phyloP scores from a whole-genome alignment of 92 coral and sea anemone species.

The Epizoanthus illoricatus region DNA sequence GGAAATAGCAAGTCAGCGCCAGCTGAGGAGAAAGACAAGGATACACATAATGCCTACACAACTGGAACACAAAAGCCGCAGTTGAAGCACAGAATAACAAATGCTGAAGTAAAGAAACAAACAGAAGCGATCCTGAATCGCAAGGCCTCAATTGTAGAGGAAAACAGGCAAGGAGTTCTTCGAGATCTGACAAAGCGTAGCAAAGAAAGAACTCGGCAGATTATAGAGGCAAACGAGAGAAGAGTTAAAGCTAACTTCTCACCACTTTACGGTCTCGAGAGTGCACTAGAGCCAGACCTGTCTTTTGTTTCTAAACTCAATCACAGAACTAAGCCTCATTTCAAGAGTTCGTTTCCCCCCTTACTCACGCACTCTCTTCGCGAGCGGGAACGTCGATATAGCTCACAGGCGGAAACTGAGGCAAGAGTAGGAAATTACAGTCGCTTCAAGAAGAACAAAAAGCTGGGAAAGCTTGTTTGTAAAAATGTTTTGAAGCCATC shows the following conservation, averaged over 20 bases:
- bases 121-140: constrained; percentile 28
- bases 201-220: constrained; percentile 57
- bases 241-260: constrained; percentile 31
- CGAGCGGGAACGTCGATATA: constrained; percentile 1
- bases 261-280: not conserved
- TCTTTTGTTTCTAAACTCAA: constrained; percentile 41
- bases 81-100: constrained; percentile 8
- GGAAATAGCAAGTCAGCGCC: not conserved
- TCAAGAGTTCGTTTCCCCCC: constrained; percentile 22
- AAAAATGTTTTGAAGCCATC: not conserved
- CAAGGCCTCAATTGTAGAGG: constrained; percentile 31
- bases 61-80: not conserved
- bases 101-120: constrained; percentile 30
- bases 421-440: not conserved
- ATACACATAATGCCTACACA: not conserved
- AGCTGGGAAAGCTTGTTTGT: not conserved
- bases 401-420: not conserved
- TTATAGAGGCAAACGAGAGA: constrained; percentile 61
- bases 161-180: constrained; percentile 46
- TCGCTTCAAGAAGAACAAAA: not conserved
- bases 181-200: constrained; percentile 63
- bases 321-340: constrained; percentile 7
- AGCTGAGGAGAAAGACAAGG: constrained; percentile 20
- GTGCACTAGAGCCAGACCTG: not conserved
- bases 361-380: constrained; percentile 16